phyloP scores from a whole-genome alignment of 2,888 invertebrate genomes.

The Lepidonotus clava region DNA sequence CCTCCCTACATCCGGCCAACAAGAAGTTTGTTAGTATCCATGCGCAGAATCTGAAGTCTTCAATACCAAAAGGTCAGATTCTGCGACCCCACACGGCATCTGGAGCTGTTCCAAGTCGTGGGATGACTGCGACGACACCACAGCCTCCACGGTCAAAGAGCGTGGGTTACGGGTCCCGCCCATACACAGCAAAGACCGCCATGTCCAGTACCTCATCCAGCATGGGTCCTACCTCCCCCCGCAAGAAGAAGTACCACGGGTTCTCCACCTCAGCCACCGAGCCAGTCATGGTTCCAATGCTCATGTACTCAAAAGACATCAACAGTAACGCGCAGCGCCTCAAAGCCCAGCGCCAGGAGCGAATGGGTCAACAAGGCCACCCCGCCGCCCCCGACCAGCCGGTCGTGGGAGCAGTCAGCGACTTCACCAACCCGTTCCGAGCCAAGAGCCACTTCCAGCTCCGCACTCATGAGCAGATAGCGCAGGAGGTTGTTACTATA shows the following conservation, averaged over 20 bases:
- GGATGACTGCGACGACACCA: not conserved
- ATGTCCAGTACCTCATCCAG: constrained; percentile 57
- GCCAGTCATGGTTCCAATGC: constrained; percentile 74
- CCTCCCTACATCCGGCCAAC: not conserved
- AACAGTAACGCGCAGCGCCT: constrained; percentile 67
- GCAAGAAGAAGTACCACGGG: constrained; percentile 59
- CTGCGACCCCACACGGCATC: constrained; percentile 70
- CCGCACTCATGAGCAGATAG: constrained; percentile 72
- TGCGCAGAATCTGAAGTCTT: constrained; percentile 70
- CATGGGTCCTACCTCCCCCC: constrained; percentile 66
- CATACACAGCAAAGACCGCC: constrained; percentile 44
- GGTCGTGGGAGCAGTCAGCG: constrained; percentile 66
- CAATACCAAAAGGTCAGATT: constrained; percentile 72
- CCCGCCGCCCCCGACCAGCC: constrained; percentile 62
- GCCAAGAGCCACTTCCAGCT: constrained; percentile 76
- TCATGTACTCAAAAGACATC: constrained; percentile 76
- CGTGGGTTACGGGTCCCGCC: constrained; percentile 35
- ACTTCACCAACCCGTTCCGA: constrained; percentile 75
- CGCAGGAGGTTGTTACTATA: constrained; percentile 68
- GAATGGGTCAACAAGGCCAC: not conserved
- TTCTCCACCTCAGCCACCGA: constrained; percentile 69
- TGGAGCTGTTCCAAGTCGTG: constrained; percentile 2
- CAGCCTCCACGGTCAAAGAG: constrained; percentile 58
- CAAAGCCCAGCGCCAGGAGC: constrained; percentile 19
- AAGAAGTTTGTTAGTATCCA: constrained; percentile 65